These are phyloP conservation scores for Oligia latruncula DNA, from an alignment of 2,888 invertebrate species.

Conservation along the genomic window DNA sequence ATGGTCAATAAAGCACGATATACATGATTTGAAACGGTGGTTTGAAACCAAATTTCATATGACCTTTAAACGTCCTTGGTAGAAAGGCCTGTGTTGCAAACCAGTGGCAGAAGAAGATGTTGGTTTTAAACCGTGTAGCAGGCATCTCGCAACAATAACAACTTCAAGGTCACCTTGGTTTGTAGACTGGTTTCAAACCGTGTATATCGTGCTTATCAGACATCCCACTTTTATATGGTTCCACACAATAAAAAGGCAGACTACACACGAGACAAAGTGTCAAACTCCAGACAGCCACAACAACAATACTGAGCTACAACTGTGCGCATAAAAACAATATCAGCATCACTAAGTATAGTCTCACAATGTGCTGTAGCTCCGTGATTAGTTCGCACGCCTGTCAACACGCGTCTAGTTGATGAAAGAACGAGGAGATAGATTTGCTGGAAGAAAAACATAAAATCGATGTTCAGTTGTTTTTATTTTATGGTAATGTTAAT, in stretches of 20 bases:
- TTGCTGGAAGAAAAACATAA: constrained; percentile 27
- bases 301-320: constrained; percentile 1
- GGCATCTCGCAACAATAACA: too few species aligned
- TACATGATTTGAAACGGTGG: too few species aligned
- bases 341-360: constrained; percentile 25
- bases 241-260: background rate
- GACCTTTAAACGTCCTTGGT: too few species aligned
- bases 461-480: too few species aligned
- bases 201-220: background rate
- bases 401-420: constrained; percentile 55
- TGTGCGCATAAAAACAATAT: constrained; percentile 28
- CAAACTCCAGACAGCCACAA: constrained; percentile 5
- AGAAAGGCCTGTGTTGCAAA: too few species aligned
- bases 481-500: background rate
- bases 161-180: too few species aligned
- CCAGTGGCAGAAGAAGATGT: too few species aligned
- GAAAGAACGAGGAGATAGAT: constrained; percentile 27
- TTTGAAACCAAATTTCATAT: too few species aligned
- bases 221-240: background rate
- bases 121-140: too few species aligned
- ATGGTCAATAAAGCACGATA: too few species aligned
- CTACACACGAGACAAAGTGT: background rate
- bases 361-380: constrained; percentile 25
- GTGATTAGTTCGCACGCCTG: constrained; percentile 68
- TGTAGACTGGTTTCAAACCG: too few species aligned